phyloP scores from a whole-genome alignment of 2,888 invertebrate species.

The Ypsolopha scabrella region DNA sequence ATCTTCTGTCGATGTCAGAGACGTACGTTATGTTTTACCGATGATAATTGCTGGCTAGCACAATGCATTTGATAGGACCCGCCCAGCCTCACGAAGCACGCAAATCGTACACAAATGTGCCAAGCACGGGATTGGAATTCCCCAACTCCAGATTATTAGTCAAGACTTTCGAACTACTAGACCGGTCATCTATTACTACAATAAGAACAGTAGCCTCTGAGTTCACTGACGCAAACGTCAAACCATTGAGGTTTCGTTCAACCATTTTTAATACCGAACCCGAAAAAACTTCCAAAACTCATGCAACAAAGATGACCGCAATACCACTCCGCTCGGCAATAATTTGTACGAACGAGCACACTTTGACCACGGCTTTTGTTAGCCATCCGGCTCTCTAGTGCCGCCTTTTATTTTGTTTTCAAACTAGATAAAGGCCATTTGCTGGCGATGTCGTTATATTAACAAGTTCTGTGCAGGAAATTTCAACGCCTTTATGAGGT shows the following conservation, averaged over 20 bases:
- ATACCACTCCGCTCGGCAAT: slow-evolving; percentile 22
- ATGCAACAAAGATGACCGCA: slow-evolving; percentile 23
- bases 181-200: too few species aligned
- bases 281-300: slow-evolving; percentile 28
- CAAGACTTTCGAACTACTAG: too few species aligned
- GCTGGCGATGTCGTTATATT: slow-evolving; percentile 19
- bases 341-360: slow-evolving; percentile 30
- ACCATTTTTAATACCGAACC: slow-evolving; percentile 11
- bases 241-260: neutral
- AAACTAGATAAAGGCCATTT: slow-evolving; percentile 27
- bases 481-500: neutral
- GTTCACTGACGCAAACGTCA: too few species aligned
- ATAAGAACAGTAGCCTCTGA: too few species aligned
- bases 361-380: slow-evolving; percentile 15
- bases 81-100: too few species aligned
- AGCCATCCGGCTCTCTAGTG: slow-evolving; percentile 13
- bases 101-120: too few species aligned
- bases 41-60: too few species aligned
- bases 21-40: too few species aligned
- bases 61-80: too few species aligned
- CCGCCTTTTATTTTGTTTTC: slow-evolving; percentile 28
- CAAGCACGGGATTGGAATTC: too few species aligned
- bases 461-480: slow-evolving; percentile 1
- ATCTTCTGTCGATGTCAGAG: too few species aligned
- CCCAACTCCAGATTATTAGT: too few species aligned